Percentiles rank a stretch among this genome's conserved stretches.
These are phyloP conservation scores for Julus scanicus DNA, from an alignment of 2,888 invertebrate species.

Conservation along the genomic window DNA sequence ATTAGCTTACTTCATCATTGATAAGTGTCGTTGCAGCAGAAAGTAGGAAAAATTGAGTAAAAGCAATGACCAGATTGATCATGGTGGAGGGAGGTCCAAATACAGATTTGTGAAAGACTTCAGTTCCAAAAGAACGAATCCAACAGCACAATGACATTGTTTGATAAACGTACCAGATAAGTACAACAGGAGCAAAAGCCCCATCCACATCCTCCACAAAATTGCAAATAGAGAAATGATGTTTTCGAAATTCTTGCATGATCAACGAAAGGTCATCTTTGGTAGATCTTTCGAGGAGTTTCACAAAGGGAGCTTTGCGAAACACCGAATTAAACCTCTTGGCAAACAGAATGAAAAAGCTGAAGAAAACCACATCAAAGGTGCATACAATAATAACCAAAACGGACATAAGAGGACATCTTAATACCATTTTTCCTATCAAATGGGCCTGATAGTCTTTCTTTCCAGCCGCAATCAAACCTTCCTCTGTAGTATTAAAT, in stretches of 20 bases:
- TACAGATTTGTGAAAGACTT: background rate
- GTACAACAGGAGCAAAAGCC: conserved; percentile 44
- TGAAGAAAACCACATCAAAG: conserved; percentile 45
- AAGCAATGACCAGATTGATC: conserved; percentile 17
- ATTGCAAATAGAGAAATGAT: conserved; percentile 51
- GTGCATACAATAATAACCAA: background rate
- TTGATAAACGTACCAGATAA: conserved; percentile 53
- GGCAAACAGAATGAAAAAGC: conserved; percentile 47
- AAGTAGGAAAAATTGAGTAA: conserved; percentile 40
- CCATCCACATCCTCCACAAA: conserved; percentile 53
- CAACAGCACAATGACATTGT: conserved; percentile 53
- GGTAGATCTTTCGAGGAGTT: background rate
- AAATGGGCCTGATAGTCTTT: conserved; percentile 14
- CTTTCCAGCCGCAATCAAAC: background rate
- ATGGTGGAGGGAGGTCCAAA: background rate
- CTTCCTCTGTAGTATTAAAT: background rate
- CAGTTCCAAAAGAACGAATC: conserved; percentile 53
- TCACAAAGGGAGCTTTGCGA: conserved; percentile 24
- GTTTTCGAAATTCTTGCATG: conserved; percentile 56
- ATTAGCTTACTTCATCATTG: conserved; percentile 53
- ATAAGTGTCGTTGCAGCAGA: conserved; percentile 36
- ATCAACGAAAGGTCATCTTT: conserved; percentile 38
- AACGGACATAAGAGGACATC: background rate
- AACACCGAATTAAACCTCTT: conserved; percentile 33
- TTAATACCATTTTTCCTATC: background rate